Evolutionary conservation across 2,113 vertebrate genomes (phyloP), one percentile per base, ranked within the genome.

Genomic region (Sialia sialis): DNA sequence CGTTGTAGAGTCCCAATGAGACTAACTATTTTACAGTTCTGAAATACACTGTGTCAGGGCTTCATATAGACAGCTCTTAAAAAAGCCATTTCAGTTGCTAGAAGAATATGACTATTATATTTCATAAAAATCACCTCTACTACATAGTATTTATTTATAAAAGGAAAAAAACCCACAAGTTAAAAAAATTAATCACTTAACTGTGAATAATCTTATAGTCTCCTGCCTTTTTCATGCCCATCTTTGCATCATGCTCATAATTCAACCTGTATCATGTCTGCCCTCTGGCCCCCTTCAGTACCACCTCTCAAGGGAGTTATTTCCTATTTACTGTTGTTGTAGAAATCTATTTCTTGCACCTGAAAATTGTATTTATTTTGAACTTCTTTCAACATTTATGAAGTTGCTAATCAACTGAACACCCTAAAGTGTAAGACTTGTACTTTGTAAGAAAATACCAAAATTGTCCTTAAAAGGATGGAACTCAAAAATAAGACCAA

Each of bases 211-310:
- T 32, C 11, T 41, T 23, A 74, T 49, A 74, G 44, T 89, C 25
- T 62, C 17, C 44, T 34, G 36, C 21, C 17, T 7, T 87, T 70
- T 84, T 66, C 15, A 14, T n/a, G 20, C 5, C 18, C 29, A 74
- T 58, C 43, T 41, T 81, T 39, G 21, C 43, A 38, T 34, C 64
- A 72, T 21, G 51, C 39, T 29, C 23, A 17, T 62, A 75, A 58
- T 56, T 74, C 29, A 46, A 32, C 2, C 7, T 4, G 0, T 41
- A 58, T 12, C 43, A 74, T 2, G 0, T 19, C n/a, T 74, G 32
- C 30, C 17, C 34, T 74, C 66, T 27, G 20, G 29, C 2, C 29
- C 18, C 23, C 32, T 63, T 54, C 38, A 39, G 48, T 14, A 87
- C 6, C 30, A 87, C 18, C 48, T 89, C 74, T 70, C 10, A 1